A percentile compares a stretch with the other conserved stretches of the same genome.
Conservation (phyloP, 2,797 vertebrate species). For the Psittacula echo region DNA sequence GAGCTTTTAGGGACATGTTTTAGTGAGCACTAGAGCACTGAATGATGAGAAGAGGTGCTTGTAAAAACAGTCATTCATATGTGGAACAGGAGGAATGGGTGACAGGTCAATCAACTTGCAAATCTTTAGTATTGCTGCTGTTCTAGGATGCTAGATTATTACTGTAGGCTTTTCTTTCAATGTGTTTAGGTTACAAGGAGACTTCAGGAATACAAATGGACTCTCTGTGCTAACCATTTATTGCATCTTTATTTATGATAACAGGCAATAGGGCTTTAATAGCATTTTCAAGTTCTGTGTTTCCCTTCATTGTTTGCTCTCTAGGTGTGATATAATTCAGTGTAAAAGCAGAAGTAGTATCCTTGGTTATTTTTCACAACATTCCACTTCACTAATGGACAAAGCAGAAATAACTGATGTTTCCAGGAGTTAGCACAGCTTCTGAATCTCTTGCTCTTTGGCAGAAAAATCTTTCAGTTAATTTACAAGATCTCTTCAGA, state of each 20-base stretch:
- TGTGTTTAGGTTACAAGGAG: not conserved
- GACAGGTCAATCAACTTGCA: not conserved
- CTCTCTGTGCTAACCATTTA: not conserved
- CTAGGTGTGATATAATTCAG: not conserved
- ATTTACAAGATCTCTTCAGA: not conserved
- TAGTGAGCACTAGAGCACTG: not conserved
- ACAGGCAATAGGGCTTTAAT: not conserved
- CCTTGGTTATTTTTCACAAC: not conserved
- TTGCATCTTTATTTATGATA: not conserved
- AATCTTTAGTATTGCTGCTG: not conserved
- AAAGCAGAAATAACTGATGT: not conserved
- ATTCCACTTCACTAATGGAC: not conserved
- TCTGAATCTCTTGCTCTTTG: not conserved
- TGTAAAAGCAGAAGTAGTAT: not conserved
- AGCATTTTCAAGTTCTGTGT: not conserved
- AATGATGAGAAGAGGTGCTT: not conserved
- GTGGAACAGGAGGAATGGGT: not conserved
- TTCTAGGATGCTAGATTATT: not conserved
- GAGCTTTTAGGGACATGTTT: not conserved
- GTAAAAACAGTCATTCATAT: not conserved
- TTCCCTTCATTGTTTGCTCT: not conserved
- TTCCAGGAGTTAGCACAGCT: not conserved
- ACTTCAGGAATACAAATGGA: not conserved
- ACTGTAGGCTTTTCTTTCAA: not conserved
- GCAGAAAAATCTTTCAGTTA: not conserved